Base-by-base conservation (phyloP, 2,888 invertebrate genomes). In the Chrysomela aeneicollis region DNA sequence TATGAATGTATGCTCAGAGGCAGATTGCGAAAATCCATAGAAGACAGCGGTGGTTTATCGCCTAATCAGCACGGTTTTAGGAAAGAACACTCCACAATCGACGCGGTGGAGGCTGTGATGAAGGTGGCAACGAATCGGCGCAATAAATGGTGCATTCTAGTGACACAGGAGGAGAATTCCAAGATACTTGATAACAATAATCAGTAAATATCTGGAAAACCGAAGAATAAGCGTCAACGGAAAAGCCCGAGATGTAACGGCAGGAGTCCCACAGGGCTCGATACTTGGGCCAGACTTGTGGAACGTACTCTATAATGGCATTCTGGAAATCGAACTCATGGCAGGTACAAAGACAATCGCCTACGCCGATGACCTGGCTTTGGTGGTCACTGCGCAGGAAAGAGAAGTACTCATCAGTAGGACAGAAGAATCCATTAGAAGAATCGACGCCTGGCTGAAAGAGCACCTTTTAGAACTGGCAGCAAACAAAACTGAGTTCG, bases 401-500 rank as follows among this genome's bases (percentile, higher is more conserved):
- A 19, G 0, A 42, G 26, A 42, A 17, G 9, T 17, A 5, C 12
- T 55, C 2, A 19, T 35, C n/a, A 18, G 21, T 1, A 53, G 5
- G 32, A 17, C 35, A 42, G 35, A 30, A n/a, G 21, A 1, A 12
- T 46, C 54, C 2, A n/a, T 54, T 4, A 47, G 1, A 17, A 19
- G 10, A 8, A 18, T 37, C 9, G 15, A 35, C 4, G 35, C 15
- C 1, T 66, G 66, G 62, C 61, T 50, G 37, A 57, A 1, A 0
- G 3, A 12, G 10, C 32, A 54, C 4, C 30, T 19, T 0, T 30
- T 66, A 1, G 19, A 42, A 10, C 21, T 64, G 10, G 55, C 59
- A 0, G 53, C 67, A 8, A 18, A 22, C 0, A 67, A 67, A 42
- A 67, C 64, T 0, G 64, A 67, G 30, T 30, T 61, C 1, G 17